Conservation (phyloP, 92 coral and sea anemone species). For the Epizoanthus rinbou region DNA sequence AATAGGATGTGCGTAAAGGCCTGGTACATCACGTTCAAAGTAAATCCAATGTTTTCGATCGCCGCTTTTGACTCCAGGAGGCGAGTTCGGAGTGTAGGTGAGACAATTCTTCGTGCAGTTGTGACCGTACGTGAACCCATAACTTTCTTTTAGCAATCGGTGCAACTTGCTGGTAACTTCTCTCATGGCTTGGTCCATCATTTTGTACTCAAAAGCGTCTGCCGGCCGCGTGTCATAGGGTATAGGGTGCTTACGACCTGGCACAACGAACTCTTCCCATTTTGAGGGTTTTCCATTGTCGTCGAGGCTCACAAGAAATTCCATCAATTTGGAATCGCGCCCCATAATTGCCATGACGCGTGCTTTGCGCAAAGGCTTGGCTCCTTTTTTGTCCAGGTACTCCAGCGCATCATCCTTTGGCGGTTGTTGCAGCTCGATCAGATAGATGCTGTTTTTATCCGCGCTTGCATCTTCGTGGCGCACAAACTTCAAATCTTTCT, state of each 20-base stretch:
- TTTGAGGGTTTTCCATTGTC: neutral
- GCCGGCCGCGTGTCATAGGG: conserved; percentile 26
- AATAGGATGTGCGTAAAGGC: conserved; percentile 24
- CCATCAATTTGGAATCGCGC: neutral
- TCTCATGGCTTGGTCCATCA: conserved; percentile 26
- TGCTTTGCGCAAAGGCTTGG: conserved; percentile 29
- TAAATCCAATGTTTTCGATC: conserved; percentile 41
- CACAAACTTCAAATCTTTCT: neutral
- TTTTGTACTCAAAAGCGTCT: conserved; percentile 23
- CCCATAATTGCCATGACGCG: conserved; percentile 37
- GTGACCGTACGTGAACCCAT: conserved; percentile 28
- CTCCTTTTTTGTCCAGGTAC: neutral
- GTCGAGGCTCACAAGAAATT: conserved; percentile 19
- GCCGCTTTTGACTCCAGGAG: conserved; percentile 22
- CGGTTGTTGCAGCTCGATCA: conserved; percentile 37
- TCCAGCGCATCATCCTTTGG: conserved; percentile 2
- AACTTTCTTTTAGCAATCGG: conserved; percentile 36
- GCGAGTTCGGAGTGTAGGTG: conserved; percentile 31
- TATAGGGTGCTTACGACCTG: conserved; percentile 1
- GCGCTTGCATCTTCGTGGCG: conserved; percentile 31
- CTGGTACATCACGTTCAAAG: conserved; percentile 30
- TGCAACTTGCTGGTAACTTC: conserved; percentile 15
- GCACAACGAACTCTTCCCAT: neutral
- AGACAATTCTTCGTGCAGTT: conserved; percentile 23
- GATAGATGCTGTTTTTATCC: conserved; percentile 30